Evolutionary conservation across 1,140 invertebrate genomes (phyloP), one percentile per base, ranked within the genome.

Genomic region (Drosophila equinoxialis): DNA sequence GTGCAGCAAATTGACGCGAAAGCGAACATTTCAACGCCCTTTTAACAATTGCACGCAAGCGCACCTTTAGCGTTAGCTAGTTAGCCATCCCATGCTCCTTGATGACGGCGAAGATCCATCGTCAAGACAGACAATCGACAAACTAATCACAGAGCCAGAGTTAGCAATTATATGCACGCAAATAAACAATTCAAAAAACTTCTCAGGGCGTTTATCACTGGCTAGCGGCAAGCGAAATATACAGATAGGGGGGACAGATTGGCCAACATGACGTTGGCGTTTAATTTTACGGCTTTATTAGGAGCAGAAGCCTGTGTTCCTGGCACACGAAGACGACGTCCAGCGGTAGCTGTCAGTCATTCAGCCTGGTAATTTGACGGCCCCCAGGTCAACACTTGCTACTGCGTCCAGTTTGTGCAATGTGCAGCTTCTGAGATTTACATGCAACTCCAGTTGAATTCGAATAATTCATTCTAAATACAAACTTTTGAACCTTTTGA

Each of bases 221-320:
- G 55, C 54, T 48, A 41, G 66, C 59, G 64, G 45, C 35, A 37
- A 37, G 3, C 8, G 35, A 10, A 11, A 37, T 8, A 37, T 1
- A 37, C 2, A 35, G 35, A 35, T 7, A 35, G 1, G 35, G 8
- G 35, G 8, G 35, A 37, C 1, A 37, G 35, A 10, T 60, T 26
- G 59, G 61, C 58, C 84, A 10, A 20, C 45, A 51, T 20, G 45
- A 51, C 45, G 75, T 77, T 74, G 80, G 73, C 80, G 77, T 87
- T 87, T 89, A 87, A 89, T 89, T 87, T 87, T 87, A 87, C 84
- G 84, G 84, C 84, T 87, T 87, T 89, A 87, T 87, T 87, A 87
- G 68, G 35, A 10, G 48, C 78, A 74, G 37, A 11, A 39, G 37
- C 37, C 4, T 1, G 37, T 10, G 71, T 6, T 30, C 30, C 33